A percentile compares a stretch with the other conserved stretches of the same genome.
phyloP scores from a whole-genome alignment of 2,113 vertebrate species.

The Zapus hudsonius region DNA sequence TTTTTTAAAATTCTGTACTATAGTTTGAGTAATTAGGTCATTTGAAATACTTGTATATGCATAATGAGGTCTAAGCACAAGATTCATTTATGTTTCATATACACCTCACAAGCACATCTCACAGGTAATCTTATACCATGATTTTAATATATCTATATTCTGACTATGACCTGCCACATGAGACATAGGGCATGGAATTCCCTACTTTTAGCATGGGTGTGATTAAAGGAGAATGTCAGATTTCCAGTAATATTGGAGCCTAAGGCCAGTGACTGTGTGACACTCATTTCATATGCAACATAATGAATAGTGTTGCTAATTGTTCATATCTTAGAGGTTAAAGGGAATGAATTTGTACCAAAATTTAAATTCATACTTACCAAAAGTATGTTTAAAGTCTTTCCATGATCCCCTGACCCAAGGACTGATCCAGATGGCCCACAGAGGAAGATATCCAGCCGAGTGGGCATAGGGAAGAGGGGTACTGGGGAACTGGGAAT shows the following conservation, averaged over 20 bases:
- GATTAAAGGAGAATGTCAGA: conserved; percentile 46
- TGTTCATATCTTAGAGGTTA: conserved; percentile 38
- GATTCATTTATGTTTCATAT: neutral
- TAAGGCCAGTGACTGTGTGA: conserved; percentile 15
- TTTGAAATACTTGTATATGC: neutral
- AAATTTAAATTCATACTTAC: conserved; percentile 42
- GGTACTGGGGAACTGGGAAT: too few species aligned
- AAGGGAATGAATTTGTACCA: conserved; percentile 30
- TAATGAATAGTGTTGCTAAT: conserved; percentile 43
- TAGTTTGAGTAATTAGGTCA: neutral
- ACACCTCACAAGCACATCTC: neutral
- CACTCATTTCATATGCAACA: conserved; percentile 30
- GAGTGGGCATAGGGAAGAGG: too few species aligned
- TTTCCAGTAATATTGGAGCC: conserved; percentile 12
- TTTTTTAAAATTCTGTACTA: conserved; percentile 33
- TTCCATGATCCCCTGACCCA: too few species aligned
- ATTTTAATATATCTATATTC: neutral
- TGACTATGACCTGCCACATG: neutral
- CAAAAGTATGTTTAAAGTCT: neutral
- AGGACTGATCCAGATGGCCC: too few species aligned
- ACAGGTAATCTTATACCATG: neutral
- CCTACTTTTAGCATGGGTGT: neutral
- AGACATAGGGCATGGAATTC: neutral
- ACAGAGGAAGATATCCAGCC: too few species aligned
- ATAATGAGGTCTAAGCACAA: neutral